phyloP scores from a whole-genome alignment of 92 coral and sea anemone genomes.

The Zoanthus solanderi region DNA sequence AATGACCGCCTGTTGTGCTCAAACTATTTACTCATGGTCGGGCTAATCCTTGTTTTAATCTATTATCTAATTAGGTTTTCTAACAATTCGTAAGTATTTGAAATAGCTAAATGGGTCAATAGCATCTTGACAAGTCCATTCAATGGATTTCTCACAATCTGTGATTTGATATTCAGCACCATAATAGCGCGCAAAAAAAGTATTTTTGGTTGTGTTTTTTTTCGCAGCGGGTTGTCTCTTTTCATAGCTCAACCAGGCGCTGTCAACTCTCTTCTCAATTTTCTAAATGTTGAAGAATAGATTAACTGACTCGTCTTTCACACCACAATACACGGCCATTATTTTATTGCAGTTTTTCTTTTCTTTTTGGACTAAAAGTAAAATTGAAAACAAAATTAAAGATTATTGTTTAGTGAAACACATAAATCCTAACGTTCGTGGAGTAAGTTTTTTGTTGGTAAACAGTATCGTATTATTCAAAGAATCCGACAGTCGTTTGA shows the following conservation, averaged over 20 bases:
- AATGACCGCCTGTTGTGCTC: not conserved
- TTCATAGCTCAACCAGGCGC: not conserved
- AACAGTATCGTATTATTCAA: constrained; percentile 27
- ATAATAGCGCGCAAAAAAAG: not conserved
- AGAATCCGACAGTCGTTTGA: constrained; percentile 26
- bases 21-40: not conserved
- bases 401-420: not conserved
- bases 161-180: not conserved
- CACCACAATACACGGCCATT: not conserved
- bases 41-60: constrained; percentile 26
- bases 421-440: not conserved
- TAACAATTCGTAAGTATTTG: constrained; percentile 32
- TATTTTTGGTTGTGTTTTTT: constrained; percentile 5
- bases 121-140: constrained; percentile 29
- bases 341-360: not conserved
- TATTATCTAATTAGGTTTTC: constrained; percentile 28
- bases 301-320: not conserved
- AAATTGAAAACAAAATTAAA: not conserved
- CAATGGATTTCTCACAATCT: not conserved
- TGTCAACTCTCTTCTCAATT: not conserved
- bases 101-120: constrained; percentile 34
- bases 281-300: not conserved
- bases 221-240: not conserved
- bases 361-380: not conserved
- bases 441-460: not conserved